A percentile compares a stretch with the other conserved stretches of the same genome.
Evolutionary conservation across 2,113 vertebrate species (phyloP).

Genomic region (Rhabdomys dilectus): DNA sequence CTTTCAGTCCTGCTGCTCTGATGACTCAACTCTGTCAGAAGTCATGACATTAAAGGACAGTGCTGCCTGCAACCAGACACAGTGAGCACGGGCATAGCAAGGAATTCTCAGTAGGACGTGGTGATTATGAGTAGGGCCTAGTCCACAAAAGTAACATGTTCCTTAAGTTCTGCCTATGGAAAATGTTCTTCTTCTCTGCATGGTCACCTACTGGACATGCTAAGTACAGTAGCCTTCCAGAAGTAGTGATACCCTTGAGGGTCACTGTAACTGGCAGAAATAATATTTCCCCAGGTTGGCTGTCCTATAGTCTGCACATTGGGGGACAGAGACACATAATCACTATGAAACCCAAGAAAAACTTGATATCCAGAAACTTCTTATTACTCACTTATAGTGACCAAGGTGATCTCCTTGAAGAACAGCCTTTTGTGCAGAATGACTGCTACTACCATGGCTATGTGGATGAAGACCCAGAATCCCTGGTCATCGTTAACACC

Average conservation of each 20-base stretch:
- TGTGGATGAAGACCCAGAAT: conserved; percentile 50
- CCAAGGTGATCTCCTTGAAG: neutral
- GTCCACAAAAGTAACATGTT: rapidly evolving
- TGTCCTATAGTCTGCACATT: neutral
- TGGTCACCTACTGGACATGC: neutral
- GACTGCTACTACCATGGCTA: neutral
- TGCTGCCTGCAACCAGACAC: no score
- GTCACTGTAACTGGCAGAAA: neutral
- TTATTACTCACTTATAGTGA: conserved; percentile 43
- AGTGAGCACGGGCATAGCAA: no score
- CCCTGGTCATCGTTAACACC: conserved; percentile 73
- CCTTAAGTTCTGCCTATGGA: neutral
- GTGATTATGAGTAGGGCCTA: neutral
- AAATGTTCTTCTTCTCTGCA: neutral
- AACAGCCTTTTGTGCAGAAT: neutral
- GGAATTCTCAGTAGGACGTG: neutral
- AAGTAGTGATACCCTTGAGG: conserved; percentile 54
- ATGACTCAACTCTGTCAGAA: neutral
- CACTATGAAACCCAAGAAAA: neutral
- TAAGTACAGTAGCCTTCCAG: neutral
- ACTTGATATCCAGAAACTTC: neutral
- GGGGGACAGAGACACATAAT: neutral
- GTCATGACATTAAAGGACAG: neutral
- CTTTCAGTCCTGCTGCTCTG: neutral
- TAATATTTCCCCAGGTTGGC: neutral